Evolutionary conservation across 1,140 invertebrate genomes (phyloP).

Genomic region (Drosophila azteca): DNA sequence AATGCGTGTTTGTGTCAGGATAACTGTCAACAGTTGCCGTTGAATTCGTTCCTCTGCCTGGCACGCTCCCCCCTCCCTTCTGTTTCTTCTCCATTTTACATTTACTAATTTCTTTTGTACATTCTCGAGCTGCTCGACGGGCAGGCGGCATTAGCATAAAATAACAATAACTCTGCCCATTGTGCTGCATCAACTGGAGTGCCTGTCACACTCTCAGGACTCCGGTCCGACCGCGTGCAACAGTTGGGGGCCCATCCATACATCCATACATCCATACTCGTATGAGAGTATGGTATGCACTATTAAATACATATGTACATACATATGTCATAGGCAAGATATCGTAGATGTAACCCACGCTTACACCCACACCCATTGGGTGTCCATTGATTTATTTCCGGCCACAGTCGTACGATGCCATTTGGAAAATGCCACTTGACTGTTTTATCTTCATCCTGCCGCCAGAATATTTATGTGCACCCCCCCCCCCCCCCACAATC

Average conservation of each 20-base stretch:
- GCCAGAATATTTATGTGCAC: constrained; percentile 28
- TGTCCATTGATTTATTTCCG: constrained; percentile 53
- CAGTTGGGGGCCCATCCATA: constrained; percentile 52
- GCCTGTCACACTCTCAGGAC: constrained; percentile 10
- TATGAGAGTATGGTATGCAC: constrained; percentile 9
- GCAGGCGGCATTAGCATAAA: constrained; percentile 61
- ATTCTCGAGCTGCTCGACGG: constrained; percentile 47
- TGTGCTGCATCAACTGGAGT: constrained; percentile 42
- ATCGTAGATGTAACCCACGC: constrained; percentile 32
- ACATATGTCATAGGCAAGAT: constrained; percentile 37
- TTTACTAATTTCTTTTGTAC: constrained; percentile 78
- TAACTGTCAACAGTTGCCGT: constrained; percentile 77
- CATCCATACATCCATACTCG: constrained; percentile 13
- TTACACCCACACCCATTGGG: constrained; percentile 13
- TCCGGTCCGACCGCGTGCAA: constrained; percentile 37
- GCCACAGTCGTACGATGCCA: constrained; percentile 43
- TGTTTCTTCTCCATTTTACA: constrained; percentile 28
- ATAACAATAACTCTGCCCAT: constrained; percentile 54
- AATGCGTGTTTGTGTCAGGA: constrained; percentile 81
- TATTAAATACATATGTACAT: too few species aligned
- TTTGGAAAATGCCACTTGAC: constrained; percentile 57
- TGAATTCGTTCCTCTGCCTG: constrained; percentile 31
- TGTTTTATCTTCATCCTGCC: neutral
- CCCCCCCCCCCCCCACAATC: constrained; percentile 39
- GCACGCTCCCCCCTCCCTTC: neutral